Conservation (phyloP, 2,888 invertebrate species). For the Megalurothrips usitatus region DNA sequence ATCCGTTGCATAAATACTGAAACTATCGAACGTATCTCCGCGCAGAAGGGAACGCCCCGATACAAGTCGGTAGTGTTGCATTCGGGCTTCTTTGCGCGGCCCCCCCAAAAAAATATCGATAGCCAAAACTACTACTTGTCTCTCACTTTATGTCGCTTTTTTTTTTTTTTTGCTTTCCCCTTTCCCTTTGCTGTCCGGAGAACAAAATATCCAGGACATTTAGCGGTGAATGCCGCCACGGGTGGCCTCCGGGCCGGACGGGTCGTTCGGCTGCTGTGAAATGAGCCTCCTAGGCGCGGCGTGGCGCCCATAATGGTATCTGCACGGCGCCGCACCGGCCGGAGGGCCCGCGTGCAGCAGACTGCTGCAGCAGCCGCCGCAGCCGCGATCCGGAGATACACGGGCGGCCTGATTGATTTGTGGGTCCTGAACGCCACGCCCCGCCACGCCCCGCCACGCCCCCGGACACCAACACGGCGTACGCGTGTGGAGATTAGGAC, state of each 20-base stretch:
- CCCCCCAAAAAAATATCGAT: too few relatives aligned
- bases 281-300: background rate
- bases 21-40: too few relatives aligned
- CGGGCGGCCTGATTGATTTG: slow-evolving; percentile 6
- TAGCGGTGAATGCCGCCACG: background rate
- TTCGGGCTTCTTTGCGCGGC: too few relatives aligned
- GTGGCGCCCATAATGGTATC: background rate
- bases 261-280: background rate
- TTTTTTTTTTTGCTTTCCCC: too few relatives aligned
- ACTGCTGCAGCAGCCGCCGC: background rate
- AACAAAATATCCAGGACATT: too few relatives aligned
- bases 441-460: background rate
- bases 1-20: too few relatives aligned
- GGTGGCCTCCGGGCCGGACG: background rate
- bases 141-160: too few relatives aligned
- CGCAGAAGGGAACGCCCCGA: too few relatives aligned
- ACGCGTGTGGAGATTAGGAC: background rate
- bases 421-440: background rate
- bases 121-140: too few relatives aligned
- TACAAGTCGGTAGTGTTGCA: too few relatives aligned
- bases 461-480: background rate
- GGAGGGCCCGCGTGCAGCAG: background rate
- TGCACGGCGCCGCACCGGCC: background rate
- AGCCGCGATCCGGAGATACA: background rate
- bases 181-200: too few relatives aligned